Base-by-base conservation (phyloP, 1,140 invertebrate species). In the Magallana angulata region DNA sequence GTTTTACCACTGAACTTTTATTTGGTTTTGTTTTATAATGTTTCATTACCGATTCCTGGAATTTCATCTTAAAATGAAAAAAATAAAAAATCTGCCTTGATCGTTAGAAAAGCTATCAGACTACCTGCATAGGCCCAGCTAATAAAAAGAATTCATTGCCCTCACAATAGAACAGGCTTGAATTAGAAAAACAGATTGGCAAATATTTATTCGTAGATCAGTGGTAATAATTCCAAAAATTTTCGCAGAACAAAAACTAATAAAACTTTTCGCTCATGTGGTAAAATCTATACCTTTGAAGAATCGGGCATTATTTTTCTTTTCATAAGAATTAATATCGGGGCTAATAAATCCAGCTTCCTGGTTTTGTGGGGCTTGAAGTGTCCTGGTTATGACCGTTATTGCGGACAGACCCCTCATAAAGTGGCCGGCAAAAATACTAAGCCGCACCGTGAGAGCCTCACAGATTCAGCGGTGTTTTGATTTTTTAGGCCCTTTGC, bases 221-320 rank as follows among this genome's bases (percentile, higher is more conserved):
- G 68, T 48, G 24, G 68, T 76, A 30, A 76, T 76, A 30, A 30
- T 76, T 24, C 68, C 68, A 18, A 76, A 30, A 76, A 76, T 76
- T 76, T 76, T 30, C 68, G 24, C 68, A 76, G 68, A 76, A 76
- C 68, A 76, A 76, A 76, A 76, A 76, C 24, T 18, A 76, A 76
- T 76, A 30, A 76, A 76, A 76, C 36, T 24, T 30, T 30, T 30
- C 24, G 68, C 36, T 76, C 68, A 76, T 76, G 68, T 76, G 68
- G 68, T 30, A 76, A 76, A 36, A 76, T 76, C 68, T 76, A 76
- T 76, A 12, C 68, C 68, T 76, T 76, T 76, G 68, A 76, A 76
- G 68, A 76, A 76, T 30, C 14, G 36, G 24, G 24, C 68, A 76
- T 30, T 76, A 76, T 36, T 76, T 76, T 76, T 76, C 24, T 76